Evolutionary conservation across 1,140 invertebrate species (phyloP).

Genomic region (Nephotettix cincticeps): DNA sequence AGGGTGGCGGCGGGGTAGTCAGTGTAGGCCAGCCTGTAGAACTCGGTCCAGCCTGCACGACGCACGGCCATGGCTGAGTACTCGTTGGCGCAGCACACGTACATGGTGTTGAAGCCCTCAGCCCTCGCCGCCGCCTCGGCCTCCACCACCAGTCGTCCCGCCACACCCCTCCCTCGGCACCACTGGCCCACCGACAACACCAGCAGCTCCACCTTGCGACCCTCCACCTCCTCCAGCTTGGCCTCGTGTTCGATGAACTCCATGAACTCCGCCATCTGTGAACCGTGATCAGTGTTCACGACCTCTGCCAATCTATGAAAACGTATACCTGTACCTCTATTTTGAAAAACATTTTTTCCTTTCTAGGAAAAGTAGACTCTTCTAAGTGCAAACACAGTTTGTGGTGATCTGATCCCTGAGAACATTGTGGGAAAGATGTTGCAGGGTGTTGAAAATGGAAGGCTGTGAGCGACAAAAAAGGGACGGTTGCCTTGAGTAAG

Average conservation of each 20-base stretch:
- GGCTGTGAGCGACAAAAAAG: too few relatives aligned
- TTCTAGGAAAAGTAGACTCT: too few relatives aligned
- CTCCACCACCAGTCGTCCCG: not conserved
- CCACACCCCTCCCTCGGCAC: not conserved
- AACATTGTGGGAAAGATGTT: too few relatives aligned
- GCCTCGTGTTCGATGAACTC: not conserved
- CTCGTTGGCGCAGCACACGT: not conserved
- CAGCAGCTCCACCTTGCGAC: not conserved
- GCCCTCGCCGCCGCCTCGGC: not conserved
- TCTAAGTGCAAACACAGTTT: too few relatives aligned
- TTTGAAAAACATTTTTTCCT: too few relatives aligned
- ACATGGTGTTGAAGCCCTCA: not conserved
- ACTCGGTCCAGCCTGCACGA: not conserved
- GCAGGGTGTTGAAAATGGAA: too few relatives aligned
- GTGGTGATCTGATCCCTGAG: too few relatives aligned
- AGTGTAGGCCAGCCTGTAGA: not conserved
- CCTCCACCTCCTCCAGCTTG: not conserved
- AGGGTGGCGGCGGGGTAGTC: not conserved
- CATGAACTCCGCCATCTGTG: constrained; percentile 14
- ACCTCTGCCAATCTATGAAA: too few relatives aligned
- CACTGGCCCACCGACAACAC: not conserved
- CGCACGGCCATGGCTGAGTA: not conserved
- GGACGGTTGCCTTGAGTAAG: too few relatives aligned
- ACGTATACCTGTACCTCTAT: too few relatives aligned
- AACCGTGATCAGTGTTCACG: too few relatives aligned